These are phyloP conservation scores for Choristoneura rosaceana DNA, from an alignment of 2,888 invertebrate genomes.

Conservation along the genomic window DNA sequence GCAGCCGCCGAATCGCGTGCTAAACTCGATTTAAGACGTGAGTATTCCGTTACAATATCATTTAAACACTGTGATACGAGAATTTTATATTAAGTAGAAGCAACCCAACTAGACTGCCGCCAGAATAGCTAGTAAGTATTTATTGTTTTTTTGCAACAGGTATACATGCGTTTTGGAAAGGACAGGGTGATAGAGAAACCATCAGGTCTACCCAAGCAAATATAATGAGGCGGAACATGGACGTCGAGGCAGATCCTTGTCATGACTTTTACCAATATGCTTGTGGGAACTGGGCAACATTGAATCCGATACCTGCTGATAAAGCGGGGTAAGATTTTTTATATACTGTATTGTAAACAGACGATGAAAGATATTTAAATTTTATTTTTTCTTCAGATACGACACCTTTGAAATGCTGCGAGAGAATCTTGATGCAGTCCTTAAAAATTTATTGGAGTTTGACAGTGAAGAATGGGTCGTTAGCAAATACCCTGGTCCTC, in stretches of 20 bases:
- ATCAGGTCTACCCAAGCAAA: constrained; percentile 87
- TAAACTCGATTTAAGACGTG: too few species aligned
- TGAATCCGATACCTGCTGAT: constrained; percentile 95
- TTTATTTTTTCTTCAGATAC: constrained; percentile 78
- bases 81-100: too few species aligned
- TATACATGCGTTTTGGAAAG: constrained; percentile 86
- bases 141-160: constrained; percentile 53
- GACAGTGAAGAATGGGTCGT: constrained; percentile 63
- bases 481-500: constrained; percentile 69
- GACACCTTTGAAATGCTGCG: constrained; percentile 96
- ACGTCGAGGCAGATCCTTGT: constrained; percentile 89
- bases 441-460: constrained; percentile 88
- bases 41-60: too few species aligned
- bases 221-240: constrained; percentile 92
- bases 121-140: not conserved
- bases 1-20: too few species aligned
- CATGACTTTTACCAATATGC: constrained; percentile 94
- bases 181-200: constrained; percentile 81
- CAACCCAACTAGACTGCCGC: not conserved
- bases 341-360: not conserved
- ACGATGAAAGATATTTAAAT: not conserved
- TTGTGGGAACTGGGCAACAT: constrained; percentile 93
- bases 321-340: constrained; percentile 86
- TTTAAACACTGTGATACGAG: too few species aligned
- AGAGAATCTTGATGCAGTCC: constrained; percentile 90